Percentiles rank a stretch among this genome's conserved stretches.
Conservation (phyloP, 2,888 invertebrate species). For the Tenthredo scrophulariae region DNA sequence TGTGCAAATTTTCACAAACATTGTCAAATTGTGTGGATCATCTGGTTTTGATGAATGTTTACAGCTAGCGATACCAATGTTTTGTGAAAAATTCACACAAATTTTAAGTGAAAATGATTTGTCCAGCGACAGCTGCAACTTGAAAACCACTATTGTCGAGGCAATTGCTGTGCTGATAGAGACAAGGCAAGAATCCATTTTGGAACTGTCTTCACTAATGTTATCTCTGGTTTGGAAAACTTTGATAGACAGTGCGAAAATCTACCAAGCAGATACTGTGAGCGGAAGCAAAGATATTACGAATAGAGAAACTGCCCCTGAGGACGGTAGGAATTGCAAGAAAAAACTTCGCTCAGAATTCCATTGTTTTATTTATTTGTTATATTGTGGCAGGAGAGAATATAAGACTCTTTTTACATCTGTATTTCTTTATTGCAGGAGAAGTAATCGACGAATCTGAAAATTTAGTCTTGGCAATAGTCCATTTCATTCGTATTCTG, state of each 20-base stretch:
- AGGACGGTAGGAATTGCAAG: not conserved
- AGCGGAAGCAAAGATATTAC: constrained; percentile 80
- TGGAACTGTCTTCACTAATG: constrained; percentile 82
- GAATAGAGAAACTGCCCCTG: not conserved
- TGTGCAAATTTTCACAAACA: constrained; percentile 84
- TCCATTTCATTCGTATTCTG: no score
- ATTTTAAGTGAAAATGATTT: constrained; percentile 80
- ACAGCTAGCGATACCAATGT: constrained; percentile 83
- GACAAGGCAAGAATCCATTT: constrained; percentile 82
- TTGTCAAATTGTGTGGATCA: constrained; percentile 80
- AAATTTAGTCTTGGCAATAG: not conserved
- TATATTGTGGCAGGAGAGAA: not conserved
- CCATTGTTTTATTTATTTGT: not conserved
- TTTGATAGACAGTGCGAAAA: constrained; percentile 83
- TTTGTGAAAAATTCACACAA: constrained; percentile 83
- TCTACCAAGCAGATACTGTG: constrained; percentile 83
- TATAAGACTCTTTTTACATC: not conserved
- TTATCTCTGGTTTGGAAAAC: constrained; percentile 85
- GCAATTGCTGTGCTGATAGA: constrained; percentile 82
- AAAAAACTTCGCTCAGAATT: not conserved
- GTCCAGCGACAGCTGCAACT: constrained; percentile 80
- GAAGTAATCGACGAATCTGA: not conserved
- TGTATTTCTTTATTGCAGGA: not conserved
- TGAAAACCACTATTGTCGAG: constrained; percentile 84
- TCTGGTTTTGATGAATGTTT: constrained; percentile 82